Conservation (phyloP, 2,888 invertebrate genomes). For the Philaethria dido region DNA sequence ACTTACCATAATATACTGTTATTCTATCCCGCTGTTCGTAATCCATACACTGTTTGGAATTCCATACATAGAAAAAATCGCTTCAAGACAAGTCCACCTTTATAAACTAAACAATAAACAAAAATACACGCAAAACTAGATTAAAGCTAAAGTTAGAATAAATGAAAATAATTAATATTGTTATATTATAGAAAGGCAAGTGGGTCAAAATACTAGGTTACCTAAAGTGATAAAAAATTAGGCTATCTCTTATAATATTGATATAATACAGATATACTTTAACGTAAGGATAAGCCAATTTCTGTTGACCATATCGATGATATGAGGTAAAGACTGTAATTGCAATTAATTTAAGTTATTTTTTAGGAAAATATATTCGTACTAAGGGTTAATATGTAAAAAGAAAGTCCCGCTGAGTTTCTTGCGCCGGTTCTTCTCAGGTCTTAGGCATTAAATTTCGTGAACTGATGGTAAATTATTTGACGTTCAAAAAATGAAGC, state of each 20-base stretch:
- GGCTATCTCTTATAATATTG: slow-evolving; percentile 14
- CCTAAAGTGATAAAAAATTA: slow-evolving; percentile 8
- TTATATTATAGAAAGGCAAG: not conserved
- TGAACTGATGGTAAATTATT: no score
- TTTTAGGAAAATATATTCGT: not conserved
- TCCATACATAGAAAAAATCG: no score
- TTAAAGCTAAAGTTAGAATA: not conserved
- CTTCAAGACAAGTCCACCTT: no score
- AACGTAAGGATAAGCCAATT: not conserved
- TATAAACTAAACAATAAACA: not conserved
- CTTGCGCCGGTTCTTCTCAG: no score
- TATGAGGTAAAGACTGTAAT: not conserved
- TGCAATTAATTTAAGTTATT: not conserved
- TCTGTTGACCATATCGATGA: not conserved
- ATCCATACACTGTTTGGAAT: no score
- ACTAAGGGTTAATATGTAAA: no score
- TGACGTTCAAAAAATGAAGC: no score
- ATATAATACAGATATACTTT: not conserved
- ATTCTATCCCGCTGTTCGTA: no score
- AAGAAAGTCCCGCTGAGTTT: no score
- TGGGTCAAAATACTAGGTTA: slow-evolving; percentile 9
- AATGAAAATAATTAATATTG: not conserved
- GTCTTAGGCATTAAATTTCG: no score
- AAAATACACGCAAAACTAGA: not conserved
- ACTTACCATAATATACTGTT: no score